phyloP scores from a whole-genome alignment of 2,113 vertebrate species.

The Oryzias javanicus region DNA sequence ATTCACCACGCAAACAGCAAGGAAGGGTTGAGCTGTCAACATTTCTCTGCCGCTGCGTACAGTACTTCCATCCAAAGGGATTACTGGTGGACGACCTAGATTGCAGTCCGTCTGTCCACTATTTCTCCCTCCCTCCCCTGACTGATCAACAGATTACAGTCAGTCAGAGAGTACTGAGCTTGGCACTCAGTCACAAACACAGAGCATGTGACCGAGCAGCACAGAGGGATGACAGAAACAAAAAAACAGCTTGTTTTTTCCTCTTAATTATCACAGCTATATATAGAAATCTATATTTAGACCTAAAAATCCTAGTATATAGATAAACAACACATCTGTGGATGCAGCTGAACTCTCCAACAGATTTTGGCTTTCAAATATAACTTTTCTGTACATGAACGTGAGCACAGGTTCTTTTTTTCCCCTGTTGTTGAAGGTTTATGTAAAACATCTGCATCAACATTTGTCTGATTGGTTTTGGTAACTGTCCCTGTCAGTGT shows the following conservation, averaged over 20 bases:
- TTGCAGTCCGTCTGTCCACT: conserved; percentile 40
- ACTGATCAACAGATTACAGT: conserved; percentile 58
- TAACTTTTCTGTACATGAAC: no score
- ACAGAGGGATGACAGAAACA: conserved; percentile 26
- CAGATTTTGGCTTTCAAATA: no score
- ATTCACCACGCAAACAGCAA: conserved; percentile 7
- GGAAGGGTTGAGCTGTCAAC: conserved; percentile 41
- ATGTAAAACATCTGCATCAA: background rate
- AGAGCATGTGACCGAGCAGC: conserved; percentile 63
- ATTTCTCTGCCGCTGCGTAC: conserved; percentile 48
- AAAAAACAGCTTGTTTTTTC: conserved; percentile 26
- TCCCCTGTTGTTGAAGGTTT: no score
- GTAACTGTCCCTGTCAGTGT: background rate
- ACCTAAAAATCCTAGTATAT: background rate
- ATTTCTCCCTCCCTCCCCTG: conserved; percentile 10
- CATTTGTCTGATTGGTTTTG: background rate
- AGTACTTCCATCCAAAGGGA: conserved; percentile 40
- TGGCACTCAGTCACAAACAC: conserved; percentile 47
- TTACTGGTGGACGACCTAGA: conserved; percentile 68
- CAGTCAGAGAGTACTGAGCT: conserved; percentile 47
- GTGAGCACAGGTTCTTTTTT: no score
- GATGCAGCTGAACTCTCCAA: background rate
- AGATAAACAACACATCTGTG: background rate
- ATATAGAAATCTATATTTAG: background rate
- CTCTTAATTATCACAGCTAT: conserved; percentile 5